phyloP scores from a whole-genome alignment of 2,888 invertebrate genomes.

The Epistrophe eligans region DNA sequence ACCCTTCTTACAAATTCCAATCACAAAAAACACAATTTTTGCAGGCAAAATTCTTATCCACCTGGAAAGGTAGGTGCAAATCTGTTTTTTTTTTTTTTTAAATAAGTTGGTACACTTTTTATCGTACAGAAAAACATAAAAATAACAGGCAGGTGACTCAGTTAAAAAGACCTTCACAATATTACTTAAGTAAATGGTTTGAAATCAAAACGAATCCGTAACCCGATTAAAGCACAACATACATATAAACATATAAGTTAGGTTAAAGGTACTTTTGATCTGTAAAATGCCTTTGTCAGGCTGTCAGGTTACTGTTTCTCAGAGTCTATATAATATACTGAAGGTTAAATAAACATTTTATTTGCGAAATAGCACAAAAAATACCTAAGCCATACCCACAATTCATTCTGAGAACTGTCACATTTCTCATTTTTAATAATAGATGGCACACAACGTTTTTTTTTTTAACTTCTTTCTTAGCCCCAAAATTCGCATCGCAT shows the following conservation, averaged over 20 bases:
- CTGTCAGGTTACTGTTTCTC: background rate
- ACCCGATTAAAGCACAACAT: background rate
- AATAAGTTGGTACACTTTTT: background rate
- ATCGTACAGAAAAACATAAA: background rate
- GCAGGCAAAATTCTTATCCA: no score
- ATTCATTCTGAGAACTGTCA: constrained; percentile 39
- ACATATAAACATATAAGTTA: background rate
- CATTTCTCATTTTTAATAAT: constrained; percentile 47
- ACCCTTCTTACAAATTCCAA: background rate
- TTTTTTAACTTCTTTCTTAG: constrained; percentile 17
- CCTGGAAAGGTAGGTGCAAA: background rate
- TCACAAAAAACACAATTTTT: background rate
- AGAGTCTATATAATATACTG: background rate
- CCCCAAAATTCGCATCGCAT: constrained; percentile 8
- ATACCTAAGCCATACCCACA: constrained; percentile 26
- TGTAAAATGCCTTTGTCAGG: constrained; percentile 10
- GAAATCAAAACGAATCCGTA: constrained; percentile 4
- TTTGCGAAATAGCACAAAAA: background rate
- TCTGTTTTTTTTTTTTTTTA: no score
- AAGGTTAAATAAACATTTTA: constrained; percentile 15
- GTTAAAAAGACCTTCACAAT: background rate
- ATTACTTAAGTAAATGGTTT: constrained; percentile 15
- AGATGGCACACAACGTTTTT: constrained; percentile 27
- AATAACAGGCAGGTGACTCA: background rate
- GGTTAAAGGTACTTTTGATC: constrained; percentile 5